Evolutionary conservation across 2,113 vertebrate species (phyloP).

Genomic region (Tragulus kanchil): DNA sequence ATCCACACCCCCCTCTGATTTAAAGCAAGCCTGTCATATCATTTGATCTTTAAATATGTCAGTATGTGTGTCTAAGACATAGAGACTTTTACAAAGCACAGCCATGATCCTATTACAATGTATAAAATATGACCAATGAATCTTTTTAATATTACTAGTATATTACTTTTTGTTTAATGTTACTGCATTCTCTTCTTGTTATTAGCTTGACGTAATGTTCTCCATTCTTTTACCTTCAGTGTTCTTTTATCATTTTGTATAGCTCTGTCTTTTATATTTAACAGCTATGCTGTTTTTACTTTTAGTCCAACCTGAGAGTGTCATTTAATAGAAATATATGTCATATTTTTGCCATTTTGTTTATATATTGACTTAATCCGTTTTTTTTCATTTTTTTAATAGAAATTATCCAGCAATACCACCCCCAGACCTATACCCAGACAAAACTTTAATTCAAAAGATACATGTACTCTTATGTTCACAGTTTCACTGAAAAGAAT

Average conservation of each 20-base stretch:
- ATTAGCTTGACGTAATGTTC: neutral
- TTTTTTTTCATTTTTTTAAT: slow-evolving; percentile 30
- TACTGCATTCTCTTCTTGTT: neutral
- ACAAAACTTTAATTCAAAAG: neutral
- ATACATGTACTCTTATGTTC: neutral
- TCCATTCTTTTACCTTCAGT: neutral
- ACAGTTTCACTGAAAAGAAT: neutral
- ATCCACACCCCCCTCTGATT: neutral
- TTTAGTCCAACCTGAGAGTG: neutral
- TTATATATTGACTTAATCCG: neutral
- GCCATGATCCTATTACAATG: neutral
- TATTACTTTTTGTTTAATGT: neutral
- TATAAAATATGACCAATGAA: neutral
- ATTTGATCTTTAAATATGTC: neutral
- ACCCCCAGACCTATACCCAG: neutral
- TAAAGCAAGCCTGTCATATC: neutral
- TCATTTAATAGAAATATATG: slow-evolving; percentile 32
- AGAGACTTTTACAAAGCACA: neutral
- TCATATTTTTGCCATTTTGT: slow-evolving; percentile 7
- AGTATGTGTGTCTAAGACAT: neutral
- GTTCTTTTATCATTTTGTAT: slow-evolving; percentile 13
- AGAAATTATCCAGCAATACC: neutral
- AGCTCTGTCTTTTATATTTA: neutral
- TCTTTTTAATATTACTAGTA: neutral
- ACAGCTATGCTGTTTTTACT: neutral